Evolutionary conservation across 2,113 vertebrate species (phyloP).

Genomic region (Gobio gobio): DNA sequence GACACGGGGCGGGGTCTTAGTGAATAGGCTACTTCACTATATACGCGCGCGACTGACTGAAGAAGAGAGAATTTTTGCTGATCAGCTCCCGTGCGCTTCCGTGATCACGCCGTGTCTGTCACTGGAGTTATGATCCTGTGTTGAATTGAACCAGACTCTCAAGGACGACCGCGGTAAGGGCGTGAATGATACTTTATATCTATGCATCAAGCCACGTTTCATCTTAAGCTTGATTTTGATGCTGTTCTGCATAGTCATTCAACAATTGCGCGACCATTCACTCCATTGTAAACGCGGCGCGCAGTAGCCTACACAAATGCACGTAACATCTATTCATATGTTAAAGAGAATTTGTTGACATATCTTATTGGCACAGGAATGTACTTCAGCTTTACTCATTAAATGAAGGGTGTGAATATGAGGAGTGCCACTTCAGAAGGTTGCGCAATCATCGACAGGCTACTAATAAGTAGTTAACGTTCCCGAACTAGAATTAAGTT

Average conservation of each 20-base stretch:
- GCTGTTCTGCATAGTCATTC: background rate
- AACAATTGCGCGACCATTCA: background rate
- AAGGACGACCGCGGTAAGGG: constrained; percentile 24
- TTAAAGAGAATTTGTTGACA: background rate
- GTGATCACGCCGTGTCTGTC: background rate
- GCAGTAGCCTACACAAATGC: background rate
- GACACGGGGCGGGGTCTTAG: background rate
- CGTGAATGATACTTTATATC: background rate
- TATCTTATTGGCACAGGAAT: background rate
- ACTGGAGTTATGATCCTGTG: background rate
- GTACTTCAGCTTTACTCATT: background rate
- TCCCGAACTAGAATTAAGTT: background rate
- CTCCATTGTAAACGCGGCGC: background rate
- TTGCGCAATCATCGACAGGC: background rate
- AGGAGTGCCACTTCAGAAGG: background rate
- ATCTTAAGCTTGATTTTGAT: background rate
- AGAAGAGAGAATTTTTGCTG: background rate
- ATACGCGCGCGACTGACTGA: background rate
- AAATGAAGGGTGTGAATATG: background rate
- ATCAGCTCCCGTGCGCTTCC: constrained; percentile 16
- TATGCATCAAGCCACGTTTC: background rate
- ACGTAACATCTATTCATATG: background rate
- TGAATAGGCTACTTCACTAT: background rate
- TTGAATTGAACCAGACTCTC: background rate
- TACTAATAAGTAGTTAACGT: background rate